These are phyloP conservation scores for Phoenicopterus ruber DNA, from an alignment of 2,113 vertebrate species.

Conservation along the genomic window DNA sequence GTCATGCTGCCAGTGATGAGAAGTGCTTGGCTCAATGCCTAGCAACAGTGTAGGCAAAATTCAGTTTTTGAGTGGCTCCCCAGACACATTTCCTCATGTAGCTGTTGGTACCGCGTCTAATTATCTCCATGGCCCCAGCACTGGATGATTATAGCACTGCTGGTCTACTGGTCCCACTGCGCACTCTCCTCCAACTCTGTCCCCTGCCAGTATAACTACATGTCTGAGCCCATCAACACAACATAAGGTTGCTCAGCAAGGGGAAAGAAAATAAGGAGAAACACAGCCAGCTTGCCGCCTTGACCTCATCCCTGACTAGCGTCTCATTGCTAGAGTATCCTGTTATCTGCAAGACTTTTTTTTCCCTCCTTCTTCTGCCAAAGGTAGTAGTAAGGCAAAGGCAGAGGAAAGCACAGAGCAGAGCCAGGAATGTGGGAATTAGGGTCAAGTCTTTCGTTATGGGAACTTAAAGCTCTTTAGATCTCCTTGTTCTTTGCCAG, in stretches of 20 bases:
- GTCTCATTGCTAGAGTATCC: neutral
- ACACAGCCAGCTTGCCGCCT: neutral
- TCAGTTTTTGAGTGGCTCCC: neutral
- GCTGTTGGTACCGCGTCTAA: neutral
- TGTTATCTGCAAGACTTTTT: neutral
- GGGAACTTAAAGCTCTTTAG: neutral
- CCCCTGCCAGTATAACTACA: neutral
- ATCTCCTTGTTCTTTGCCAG: neutral
- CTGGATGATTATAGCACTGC: neutral
- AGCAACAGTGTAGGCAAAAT: constrained; percentile 41
- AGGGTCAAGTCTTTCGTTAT: neutral
- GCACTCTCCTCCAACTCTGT: neutral
- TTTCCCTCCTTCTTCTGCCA: neutral
- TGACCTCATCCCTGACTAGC: neutral
- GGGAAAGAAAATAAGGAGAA: neutral
- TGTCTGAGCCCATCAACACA: neutral
- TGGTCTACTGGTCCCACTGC: neutral
- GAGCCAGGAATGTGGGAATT: neutral
- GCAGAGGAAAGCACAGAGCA: neutral
- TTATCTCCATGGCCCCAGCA: neutral
- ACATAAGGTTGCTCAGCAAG: neutral
- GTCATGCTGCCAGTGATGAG: neutral
- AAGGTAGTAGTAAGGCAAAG: neutral
- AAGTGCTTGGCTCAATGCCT: constrained; percentile 43
- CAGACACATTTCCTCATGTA: constrained; percentile 7